These are phyloP conservation scores for Trachurus trachurus DNA, from an alignment of 2,797 vertebrate species.

Conservation along the genomic window DNA sequence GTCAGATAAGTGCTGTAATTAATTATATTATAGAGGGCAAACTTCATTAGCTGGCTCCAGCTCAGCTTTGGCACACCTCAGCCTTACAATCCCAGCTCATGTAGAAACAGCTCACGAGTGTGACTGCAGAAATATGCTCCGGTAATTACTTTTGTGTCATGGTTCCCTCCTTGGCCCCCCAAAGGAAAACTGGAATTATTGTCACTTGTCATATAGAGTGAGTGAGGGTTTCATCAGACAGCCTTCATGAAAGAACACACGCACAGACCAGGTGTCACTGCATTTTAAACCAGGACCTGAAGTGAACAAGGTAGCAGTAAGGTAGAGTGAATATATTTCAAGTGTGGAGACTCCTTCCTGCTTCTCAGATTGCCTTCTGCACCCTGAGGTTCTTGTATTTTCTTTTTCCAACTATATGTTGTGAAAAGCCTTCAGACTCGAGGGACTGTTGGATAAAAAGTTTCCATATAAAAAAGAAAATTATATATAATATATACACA, in stretches of 20 bases:
- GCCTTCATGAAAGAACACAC: neutral
- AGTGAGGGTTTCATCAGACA: neutral
- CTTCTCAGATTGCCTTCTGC: constrained; percentile 16
- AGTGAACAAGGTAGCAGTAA: neutral
- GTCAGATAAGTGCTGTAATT: constrained; percentile 82
- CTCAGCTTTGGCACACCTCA: constrained; percentile 48
- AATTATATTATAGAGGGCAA: constrained; percentile 78
- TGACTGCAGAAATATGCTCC: neutral
- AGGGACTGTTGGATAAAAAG: constrained; percentile 11
- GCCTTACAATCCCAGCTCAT: constrained; percentile 10
- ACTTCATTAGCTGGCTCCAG: constrained; percentile 76
- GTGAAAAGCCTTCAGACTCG: constrained; percentile 12
- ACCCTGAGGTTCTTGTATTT: constrained; percentile 2
- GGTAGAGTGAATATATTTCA: constrained; percentile 5
- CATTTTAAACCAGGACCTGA: neutral
- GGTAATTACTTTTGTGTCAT: constrained; percentile 19
- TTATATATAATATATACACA: neutral
- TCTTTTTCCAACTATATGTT: neutral
- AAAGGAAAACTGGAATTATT: constrained; percentile 3
- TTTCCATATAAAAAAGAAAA: neutral
- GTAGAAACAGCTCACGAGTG: constrained; percentile 28
- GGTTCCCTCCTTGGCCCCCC: neutral
- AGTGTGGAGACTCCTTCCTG: neutral
- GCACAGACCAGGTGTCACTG: neutral
- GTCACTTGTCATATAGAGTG: neutral